Percentiles rank a stretch among this genome's conserved stretches.
phyloP scores from a whole-genome alignment of 2,797 vertebrate genomes.

The Acrossocheilus wenchowensis region DNA sequence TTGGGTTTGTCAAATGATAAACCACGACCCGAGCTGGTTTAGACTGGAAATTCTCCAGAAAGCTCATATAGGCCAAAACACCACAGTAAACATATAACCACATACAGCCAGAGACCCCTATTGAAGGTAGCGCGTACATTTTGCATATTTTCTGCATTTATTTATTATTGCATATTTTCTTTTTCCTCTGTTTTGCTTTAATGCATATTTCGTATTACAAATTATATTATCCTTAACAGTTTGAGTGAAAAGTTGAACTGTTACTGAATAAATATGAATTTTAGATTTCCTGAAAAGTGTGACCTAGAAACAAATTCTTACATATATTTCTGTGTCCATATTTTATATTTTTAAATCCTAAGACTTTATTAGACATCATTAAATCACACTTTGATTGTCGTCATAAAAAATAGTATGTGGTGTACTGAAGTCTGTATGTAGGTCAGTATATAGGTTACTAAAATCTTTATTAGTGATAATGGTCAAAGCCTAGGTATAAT shows the following conservation, averaged over 20 bases:
- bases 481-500: neutral
- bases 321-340: neutral
- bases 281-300: neutral
- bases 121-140: neutral
- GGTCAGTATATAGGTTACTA: no score
- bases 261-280: neutral
- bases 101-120: neutral
- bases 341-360: neutral
- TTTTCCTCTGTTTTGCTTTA: neutral
- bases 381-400: neutral
- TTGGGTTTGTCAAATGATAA: neutral
- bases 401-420: neutral
- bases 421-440: neutral
- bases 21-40: neutral
- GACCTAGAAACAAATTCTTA: neutral
- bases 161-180: no score
- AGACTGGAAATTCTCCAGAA: neutral
- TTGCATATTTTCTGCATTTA: neutral
- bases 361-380: neutral
- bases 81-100: neutral
- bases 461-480: neutral
- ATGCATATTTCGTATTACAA: neutral
- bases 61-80: constrained; percentile 2
- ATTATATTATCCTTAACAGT: neutral
- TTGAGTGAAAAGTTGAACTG: neutral